Percentiles rank a stretch among this genome's conserved stretches.
Conservation (phyloP, 2,113 vertebrate genomes). For the Rhea pennata region DNA sequence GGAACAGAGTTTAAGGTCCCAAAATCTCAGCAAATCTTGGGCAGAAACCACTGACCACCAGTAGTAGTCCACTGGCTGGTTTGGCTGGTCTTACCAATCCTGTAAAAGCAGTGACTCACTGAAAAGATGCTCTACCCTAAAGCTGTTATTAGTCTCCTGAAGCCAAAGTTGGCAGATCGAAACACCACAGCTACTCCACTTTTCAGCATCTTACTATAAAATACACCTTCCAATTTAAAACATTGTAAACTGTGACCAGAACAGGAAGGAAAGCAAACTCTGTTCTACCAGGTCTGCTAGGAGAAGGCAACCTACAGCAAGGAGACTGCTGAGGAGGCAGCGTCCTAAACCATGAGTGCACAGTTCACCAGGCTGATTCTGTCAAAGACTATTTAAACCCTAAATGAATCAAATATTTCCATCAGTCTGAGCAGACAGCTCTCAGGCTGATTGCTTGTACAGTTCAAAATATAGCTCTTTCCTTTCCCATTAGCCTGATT, state of each 20-base stretch:
- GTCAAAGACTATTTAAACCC: not conserved
- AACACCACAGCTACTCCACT: not conserved
- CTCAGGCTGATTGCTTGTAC: not conserved
- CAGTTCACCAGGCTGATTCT: not conserved
- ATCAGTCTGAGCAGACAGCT: not conserved
- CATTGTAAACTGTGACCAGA: not conserved
- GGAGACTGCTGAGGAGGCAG: not conserved
- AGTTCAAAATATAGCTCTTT: not conserved
- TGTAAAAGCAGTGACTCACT: not conserved
- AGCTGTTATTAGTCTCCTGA: not conserved
- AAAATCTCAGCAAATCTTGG: not conserved
- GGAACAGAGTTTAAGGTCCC: not conserved
- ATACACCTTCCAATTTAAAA: not conserved
- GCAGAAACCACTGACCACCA: slow-evolving; percentile 8
- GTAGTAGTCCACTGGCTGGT: not conserved
- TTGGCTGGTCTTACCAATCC: not conserved
- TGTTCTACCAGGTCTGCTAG: not conserved
- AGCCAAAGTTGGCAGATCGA: not conserved
- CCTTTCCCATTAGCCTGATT: not conserved
- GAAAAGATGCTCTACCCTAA: not conserved
- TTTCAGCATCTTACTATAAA: not conserved
- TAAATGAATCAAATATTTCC: not conserved
- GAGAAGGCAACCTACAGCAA: not conserved
- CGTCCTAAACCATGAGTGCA: not conserved
- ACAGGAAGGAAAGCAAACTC: not conserved